Conservation (phyloP, 2,888 invertebrate genomes). For the Cyclophora punctaria region DNA sequence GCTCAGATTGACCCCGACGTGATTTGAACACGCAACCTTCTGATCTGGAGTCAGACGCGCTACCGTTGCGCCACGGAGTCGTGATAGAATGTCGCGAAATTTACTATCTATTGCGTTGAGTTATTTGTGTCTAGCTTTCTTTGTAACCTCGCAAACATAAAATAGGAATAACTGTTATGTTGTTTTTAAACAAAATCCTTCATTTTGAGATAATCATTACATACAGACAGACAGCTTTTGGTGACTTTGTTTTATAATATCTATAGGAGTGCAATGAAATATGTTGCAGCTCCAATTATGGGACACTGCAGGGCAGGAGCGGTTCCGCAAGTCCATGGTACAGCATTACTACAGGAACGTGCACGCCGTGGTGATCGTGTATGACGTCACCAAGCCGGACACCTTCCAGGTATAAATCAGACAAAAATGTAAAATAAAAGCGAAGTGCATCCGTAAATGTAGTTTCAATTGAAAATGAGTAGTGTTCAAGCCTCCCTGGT, state of each 20-base stretch:
- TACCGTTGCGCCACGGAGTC: conserved; percentile 98
- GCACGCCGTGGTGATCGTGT: conserved; percentile 89
- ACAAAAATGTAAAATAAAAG: too few relatives aligned
- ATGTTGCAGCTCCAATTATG: conserved; percentile 80
- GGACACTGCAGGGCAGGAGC: conserved; percentile 88
- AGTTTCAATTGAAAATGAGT: too few relatives aligned
- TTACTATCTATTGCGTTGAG: background rate
- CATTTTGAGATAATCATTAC: too few relatives aligned
- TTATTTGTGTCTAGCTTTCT: too few relatives aligned
- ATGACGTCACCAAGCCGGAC: conserved; percentile 82
- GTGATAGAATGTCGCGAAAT: conserved; percentile 3
- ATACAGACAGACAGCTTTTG: too few relatives aligned
- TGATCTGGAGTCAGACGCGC: conserved; percentile 99
- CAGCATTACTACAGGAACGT: conserved; percentile 89
- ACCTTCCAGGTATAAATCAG: conserved; percentile 74
- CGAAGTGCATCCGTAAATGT: too few relatives aligned
- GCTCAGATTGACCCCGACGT: conserved; percentile 88
- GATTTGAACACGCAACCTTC: conserved; percentile 98
- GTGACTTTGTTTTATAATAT: too few relatives aligned
- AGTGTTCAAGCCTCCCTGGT: too few relatives aligned
- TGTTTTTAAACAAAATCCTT: too few relatives aligned
- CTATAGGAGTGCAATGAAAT: too few relatives aligned
- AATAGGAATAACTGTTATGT: too few relatives aligned
- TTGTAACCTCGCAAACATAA: too few relatives aligned
- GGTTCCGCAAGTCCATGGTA: conserved; percentile 87